These are phyloP conservation scores for Rhinogobio ventralis DNA, from an alignment of 2,797 vertebrate genomes.

Conservation along the genomic window DNA sequence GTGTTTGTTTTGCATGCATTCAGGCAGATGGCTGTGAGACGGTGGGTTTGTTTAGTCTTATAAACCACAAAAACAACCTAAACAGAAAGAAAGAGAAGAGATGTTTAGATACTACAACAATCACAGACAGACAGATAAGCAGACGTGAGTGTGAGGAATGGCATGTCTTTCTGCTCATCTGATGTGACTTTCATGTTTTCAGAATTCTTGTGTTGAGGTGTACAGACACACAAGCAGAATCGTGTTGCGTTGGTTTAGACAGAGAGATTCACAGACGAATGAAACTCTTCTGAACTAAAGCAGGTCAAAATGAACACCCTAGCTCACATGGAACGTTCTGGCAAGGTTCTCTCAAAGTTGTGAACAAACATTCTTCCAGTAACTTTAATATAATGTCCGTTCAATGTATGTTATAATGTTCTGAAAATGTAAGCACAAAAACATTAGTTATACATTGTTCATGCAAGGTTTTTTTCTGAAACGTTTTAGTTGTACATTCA, in stretches of 20 bases:
- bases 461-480: neutral
- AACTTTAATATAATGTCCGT: neutral
- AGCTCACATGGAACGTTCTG: neutral
- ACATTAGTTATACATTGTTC: neutral
- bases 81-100: neutral
- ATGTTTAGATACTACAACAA: slow-evolving; percentile 8
- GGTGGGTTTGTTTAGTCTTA: slow-evolving; percentile 20
- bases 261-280: neutral
- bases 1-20: neutral
- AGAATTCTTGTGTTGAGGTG: neutral
- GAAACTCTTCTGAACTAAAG: neutral
- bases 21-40: neutral
- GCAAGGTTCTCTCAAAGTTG: neutral
- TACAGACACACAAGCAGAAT: neutral
- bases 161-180: neutral
- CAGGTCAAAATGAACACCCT: neutral
- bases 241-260: neutral
- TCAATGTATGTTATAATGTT: neutral
- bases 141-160: neutral
- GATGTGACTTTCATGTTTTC: slow-evolving; percentile 4
- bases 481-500: no score
- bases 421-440: neutral
- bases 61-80: neutral
- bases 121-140: neutral
- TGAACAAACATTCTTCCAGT: neutral